Conservation (phyloP, 1,140 invertebrate species). For the Bombus waltoni region DNA sequence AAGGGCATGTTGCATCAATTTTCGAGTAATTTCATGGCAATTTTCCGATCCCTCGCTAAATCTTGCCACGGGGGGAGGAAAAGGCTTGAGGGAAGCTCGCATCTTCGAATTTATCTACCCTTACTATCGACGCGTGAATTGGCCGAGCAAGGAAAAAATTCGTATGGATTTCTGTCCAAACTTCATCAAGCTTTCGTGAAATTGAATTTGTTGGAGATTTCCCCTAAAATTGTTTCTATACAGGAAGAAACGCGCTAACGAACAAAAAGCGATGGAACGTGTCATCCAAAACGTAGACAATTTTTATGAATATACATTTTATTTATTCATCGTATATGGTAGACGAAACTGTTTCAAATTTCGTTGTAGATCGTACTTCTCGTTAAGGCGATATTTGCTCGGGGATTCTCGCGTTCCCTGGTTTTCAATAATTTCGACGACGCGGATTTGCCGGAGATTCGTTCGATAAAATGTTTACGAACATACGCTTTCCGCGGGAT, state of each 20-base stretch:
- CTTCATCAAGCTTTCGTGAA: neutral
- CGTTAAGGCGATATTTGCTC: neutral
- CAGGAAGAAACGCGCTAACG: no score
- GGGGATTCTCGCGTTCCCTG: neutral
- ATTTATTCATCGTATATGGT: no score
- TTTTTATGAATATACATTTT: no score
- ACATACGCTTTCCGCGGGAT: neutral
- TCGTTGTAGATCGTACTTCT: neutral
- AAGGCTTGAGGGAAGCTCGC: conserved; percentile 30
- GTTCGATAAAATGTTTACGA: neutral
- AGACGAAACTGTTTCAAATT: no score
- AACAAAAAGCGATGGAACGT: no score
- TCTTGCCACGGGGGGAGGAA: conserved; percentile 36
- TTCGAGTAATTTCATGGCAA: conserved; percentile 78
- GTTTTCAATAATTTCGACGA: neutral
- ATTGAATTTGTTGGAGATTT: neutral
- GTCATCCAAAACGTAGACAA: no score
- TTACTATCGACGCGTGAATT: neutral
- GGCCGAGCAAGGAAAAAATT: neutral
- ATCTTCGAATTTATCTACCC: conserved; percentile 50
- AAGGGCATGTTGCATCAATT: conserved; percentile 67
- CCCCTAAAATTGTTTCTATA: neutral
- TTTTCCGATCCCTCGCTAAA: conserved; percentile 72
- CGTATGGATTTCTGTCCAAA: conserved; percentile 22
- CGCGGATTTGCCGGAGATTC: neutral